These are phyloP conservation scores for Microchrysa polita DNA, from an alignment of 2,888 invertebrate species.

Conservation along the genomic window DNA sequence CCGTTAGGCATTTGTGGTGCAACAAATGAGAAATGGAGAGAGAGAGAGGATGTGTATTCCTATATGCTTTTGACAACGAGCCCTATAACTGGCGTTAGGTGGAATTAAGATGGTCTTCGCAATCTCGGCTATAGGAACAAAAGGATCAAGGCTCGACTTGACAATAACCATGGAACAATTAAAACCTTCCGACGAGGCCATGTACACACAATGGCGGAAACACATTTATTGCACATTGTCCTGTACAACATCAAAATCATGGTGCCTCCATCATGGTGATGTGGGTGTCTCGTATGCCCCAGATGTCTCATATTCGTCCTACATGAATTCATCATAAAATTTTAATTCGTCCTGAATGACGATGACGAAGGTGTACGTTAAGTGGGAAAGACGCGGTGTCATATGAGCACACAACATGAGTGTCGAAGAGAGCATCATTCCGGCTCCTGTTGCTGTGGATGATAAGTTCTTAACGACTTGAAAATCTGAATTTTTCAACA, in stretches of 20 bases:
- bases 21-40: too few species aligned
- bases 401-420: neutral
- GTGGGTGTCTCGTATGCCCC: neutral
- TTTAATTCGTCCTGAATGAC: constrained; percentile 19
- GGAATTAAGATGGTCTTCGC: neutral
- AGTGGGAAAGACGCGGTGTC: too few species aligned
- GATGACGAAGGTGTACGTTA: neutral
- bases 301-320: too few species aligned
- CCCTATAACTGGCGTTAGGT: neutral
- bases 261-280: too few species aligned
- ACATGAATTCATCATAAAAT: constrained; percentile 29
- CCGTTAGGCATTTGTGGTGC: constrained; percentile 6
- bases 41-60: constrained; percentile 14
- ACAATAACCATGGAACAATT: constrained; percentile 20
- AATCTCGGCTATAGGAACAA: too few species aligned
- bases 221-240: constrained; percentile 21
- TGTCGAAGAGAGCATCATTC: neutral
- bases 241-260: neutral
- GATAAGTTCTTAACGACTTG: constrained; percentile 16
- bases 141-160: neutral
- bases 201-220: neutral
- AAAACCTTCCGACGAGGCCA: neutral
- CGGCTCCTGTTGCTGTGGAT: constrained; percentile 11
- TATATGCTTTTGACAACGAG: constrained; percentile 2
- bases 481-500: constrained; percentile 26